These are phyloP conservation scores for Lucilia cuprina DNA, from an alignment of 1,140 invertebrate genomes.

Conservation along the genomic window DNA sequence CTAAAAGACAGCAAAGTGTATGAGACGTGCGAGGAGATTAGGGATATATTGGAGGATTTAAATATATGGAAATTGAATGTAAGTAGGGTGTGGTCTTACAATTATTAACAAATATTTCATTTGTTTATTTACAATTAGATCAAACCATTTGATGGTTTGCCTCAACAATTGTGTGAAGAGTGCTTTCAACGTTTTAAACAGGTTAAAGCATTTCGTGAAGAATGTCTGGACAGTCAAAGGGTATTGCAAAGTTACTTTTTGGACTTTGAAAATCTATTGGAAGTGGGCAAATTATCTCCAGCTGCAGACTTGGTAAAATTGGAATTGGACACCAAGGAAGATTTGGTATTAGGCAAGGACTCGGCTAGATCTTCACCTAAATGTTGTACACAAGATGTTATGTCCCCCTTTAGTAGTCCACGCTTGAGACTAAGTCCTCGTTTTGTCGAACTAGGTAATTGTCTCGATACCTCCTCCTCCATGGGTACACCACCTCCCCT, in stretches of 20 bases:
- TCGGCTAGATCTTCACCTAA: constrained; percentile 9
- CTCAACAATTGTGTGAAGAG: constrained; percentile 39
- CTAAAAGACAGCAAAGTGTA: background rate
- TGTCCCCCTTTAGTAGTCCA: background rate
- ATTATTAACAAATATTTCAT: background rate
- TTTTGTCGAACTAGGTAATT: constrained; percentile 1
- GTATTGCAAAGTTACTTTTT: constrained; percentile 37
- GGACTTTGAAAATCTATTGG: constrained; percentile 30
- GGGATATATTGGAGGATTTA: constrained; percentile 37
- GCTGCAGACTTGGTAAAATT: background rate
- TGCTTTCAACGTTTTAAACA: constrained; percentile 36
- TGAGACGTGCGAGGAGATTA: constrained; percentile 22
- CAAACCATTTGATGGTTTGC: constrained; percentile 38
- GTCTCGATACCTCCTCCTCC: constrained; percentile 31
- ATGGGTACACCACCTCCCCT: constrained; percentile 40
- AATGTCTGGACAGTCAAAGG: constrained; percentile 36
- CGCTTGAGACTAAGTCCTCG: constrained; percentile 29
- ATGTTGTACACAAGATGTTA: background rate
- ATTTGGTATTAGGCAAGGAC: constrained; percentile 20
- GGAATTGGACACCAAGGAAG: background rate
- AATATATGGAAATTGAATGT: constrained; percentile 39
- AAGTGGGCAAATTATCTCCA: constrained; percentile 20
- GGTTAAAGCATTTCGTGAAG: constrained; percentile 36
- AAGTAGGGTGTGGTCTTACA: background rate
- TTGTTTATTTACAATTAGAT: constrained; percentile 21